Evolutionary conservation across 1,140 invertebrate genomes (phyloP).

Genomic region (Drosophila subpulchrella): DNA sequence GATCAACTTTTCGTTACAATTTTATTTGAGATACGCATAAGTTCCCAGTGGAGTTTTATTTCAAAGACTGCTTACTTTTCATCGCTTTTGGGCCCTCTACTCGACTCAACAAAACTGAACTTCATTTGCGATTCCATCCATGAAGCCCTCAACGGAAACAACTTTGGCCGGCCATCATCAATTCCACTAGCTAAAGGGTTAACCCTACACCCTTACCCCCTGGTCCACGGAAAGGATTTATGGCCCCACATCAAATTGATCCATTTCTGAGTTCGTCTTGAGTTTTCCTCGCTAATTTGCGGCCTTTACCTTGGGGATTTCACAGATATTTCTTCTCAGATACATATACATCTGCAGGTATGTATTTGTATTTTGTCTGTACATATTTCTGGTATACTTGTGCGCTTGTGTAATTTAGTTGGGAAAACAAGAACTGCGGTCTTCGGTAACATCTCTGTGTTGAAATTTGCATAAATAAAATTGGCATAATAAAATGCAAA

Average conservation of each 20-base stretch:
- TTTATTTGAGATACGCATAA: neutral
- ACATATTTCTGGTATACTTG: conserved; percentile 13
- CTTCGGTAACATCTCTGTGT: conserved; percentile 19
- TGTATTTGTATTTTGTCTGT: conserved; percentile 7
- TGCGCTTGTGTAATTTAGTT: conserved; percentile 26
- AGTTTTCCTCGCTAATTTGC: conserved; percentile 45
- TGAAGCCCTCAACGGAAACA: conserved; percentile 21
- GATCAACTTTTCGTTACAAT: neutral
- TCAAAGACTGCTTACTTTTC: conserved; percentile 7
- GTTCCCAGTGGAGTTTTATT: neutral
- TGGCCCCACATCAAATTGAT: conserved; percentile 41
- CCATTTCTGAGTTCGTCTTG: conserved; percentile 35
- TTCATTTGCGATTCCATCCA: conserved; percentile 36
- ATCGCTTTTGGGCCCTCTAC: neutral
- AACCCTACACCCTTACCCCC: conserved; percentile 18
- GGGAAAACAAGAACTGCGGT: conserved; percentile 46
- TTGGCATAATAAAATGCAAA: conserved; percentile 81
- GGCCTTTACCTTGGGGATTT: conserved; percentile 36
- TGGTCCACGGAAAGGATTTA: conserved; percentile 16
- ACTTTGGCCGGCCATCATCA: conserved; percentile 29
- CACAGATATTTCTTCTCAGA: neutral
- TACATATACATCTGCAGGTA: neutral
- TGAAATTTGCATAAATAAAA: conserved; percentile 79
- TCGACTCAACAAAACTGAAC: conserved; percentile 2
- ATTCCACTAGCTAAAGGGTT: conserved; percentile 40